Evolutionary conservation across 2,113 vertebrate genomes (phyloP), one percentile per base, ranked within the genome.

Genomic region (Leuciscus idus): DNA sequence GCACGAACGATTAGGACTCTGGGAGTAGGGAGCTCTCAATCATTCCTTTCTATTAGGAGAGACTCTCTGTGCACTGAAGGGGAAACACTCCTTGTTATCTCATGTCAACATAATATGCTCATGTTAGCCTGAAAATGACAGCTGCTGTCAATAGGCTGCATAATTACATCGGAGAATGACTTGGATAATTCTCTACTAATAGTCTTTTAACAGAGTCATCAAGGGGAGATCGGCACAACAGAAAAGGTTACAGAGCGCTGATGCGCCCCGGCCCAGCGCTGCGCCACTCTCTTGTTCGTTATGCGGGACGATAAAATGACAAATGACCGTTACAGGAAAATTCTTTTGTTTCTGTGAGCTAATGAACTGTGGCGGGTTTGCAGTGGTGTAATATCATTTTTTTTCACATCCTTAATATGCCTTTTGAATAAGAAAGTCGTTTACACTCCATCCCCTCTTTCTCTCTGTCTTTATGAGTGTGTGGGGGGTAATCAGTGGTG

Each of bases 331-430:
- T 68, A 48, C 75, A 84, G 80, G 75, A 74, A 77, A 85, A 90
- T 85, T 73, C 82, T 89, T 90, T 85, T 89, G 87, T 91, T 87
- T 89, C 75, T 85, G 77, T 64, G 84, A 82, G 84, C 83, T 89
- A 91, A 91, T 91, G 90, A 91, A 86, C 88, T 87, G 85, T 91
- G 87, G 76, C 84, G 73, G 59, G 89, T 89, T 91, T 85, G 82
- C 68, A 77, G 90, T 66, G 36, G 73, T n/a, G 85, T 80, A 89
- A 87, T 84, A 26, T 74, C 81, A 17, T 79, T 87, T 77, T 87
- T 87, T 87, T 82, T 73, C 80, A 85, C 48, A 59, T 43, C 68
- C 57, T 83, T 87, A 91, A 87, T 83, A 76, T 89, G 83, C 64
- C 80, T 86, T 79, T 88, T 89, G 90, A 88, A 89, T 89, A 87